A percentile compares a stretch with the other conserved stretches of the same genome.
phyloP scores from a whole-genome alignment of 2,888 invertebrate genomes.

The Drosophila recens region DNA sequence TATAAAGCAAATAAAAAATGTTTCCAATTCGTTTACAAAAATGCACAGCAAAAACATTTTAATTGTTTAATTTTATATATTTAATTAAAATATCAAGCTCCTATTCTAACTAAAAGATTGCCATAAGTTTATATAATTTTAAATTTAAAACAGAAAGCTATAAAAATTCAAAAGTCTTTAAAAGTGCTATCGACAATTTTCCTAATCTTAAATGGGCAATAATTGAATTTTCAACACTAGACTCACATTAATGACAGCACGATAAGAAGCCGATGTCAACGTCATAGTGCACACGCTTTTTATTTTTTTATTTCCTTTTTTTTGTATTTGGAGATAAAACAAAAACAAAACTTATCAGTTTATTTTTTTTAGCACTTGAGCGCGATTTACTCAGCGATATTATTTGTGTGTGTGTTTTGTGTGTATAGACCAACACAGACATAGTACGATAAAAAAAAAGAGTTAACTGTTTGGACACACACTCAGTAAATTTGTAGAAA shows the following conservation, averaged over 20 bases:
- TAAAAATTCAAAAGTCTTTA: no score
- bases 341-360: conserved; percentile 53
- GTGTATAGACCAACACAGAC: conserved; percentile 12
- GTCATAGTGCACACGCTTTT: conserved; percentile 30
- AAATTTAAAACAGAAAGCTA: no score
- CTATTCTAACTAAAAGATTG: no score
- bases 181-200: neutral
- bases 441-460: conserved; percentile 1
- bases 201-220: conserved; percentile 49
- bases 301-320: conserved; percentile 5
- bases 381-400: conserved; percentile 29
- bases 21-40: no score
- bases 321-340: conserved; percentile 24
- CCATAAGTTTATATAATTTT: no score
- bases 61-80: no score
- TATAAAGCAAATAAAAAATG: no score
- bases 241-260: conserved; percentile 63
- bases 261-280: conserved; percentile 56
- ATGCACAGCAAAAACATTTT: no score
- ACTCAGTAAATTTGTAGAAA: conserved; percentile 12
- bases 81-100: no score
- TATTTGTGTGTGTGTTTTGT: neutral
- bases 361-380: conserved; percentile 47
- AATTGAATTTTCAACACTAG: conserved; percentile 48
- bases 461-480: conserved; percentile 55